Evolutionary conservation across 2,113 vertebrate species (phyloP), one percentile per base, ranked within the genome.

Genomic region (Indicator maculatus): DNA sequence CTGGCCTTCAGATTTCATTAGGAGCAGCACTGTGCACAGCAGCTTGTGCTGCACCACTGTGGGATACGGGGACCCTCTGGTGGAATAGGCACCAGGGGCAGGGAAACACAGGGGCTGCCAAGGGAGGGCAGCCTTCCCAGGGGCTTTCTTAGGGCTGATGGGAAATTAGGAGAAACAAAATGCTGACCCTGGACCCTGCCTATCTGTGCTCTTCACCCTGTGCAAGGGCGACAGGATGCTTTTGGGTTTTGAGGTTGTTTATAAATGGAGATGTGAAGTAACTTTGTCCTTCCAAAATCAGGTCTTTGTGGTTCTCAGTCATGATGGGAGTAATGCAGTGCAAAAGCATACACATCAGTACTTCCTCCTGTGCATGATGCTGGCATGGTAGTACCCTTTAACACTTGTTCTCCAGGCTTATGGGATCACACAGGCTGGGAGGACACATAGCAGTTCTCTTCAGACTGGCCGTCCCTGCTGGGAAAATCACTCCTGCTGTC

Each of bases 1-100:
- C 93, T 96, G 96, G 94, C 84, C 86, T 91, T 97, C 90, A 91
- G 70, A 93, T 97, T 96, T 95, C 94, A 90, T 93, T 73, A 96
- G 95, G 45, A 90, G 52, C 77, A 93, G 71, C 16, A 9, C 74
- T 93, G 41, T 30, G 70, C 88, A 95, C 91, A 91, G 86, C 87
- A 96, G 91, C 76, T 71, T 33, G 89, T 30, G 16, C 28, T 27
- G 83, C 86, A 80, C 71, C 76, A 18, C 88, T 59, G 91, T 21
- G 13, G 72, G 92, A 56, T 76, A 65, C 74, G 95, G 88, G 87
- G 94, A 93, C 97, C 97, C 96, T 93, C 97, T 97, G 96, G 97
- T 45, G 97, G 97, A 95, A 73, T 52, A 78, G 80, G 80, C 81
- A 39, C 55, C 8, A 14, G 28, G 50, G 75, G 58, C 71, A 13